Evolutionary conservation across 2,888 invertebrate genomes (phyloP), one percentile per base, ranked within the genome.

Genomic region (Tenthredo distinguenda): DNA sequence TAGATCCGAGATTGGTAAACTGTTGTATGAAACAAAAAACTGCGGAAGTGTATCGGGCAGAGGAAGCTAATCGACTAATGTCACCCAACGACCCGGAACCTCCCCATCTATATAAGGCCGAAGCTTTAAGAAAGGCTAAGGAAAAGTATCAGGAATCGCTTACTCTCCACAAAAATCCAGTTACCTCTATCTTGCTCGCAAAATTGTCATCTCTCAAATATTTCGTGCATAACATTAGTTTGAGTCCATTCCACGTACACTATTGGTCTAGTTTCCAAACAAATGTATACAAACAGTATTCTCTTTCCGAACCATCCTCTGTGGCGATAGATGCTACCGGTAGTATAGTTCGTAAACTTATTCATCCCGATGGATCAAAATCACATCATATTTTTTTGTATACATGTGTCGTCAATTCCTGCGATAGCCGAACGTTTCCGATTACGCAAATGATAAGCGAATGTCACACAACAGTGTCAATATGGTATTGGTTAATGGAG

Each of bases 251-350:
- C 68, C 85, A 62, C n/a, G 85, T 88, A 0, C 85, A 87, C 37
- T 88, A 88, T 15, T 86, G 86, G 84, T 79, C 86, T 4, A 71
- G 83, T 9, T 84, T 85, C 9, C 88, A 89, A 83, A 47, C 87
- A 2, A 84, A 88, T 43, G 84, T 87, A 5, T 87, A 86, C 26
- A 76, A 26, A 15, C 47, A 76, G 12, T 76, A 76, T 47, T 6
- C 10, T 76, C 40, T 21, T 76, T 47, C 31, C 47, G 76, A 76
- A n/a, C 43, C 26, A n/a, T 21, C 76, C 10, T 76, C 76, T 12
- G 76, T 76, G 3, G 76, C 76, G 15, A 76, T 76, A 12, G 76
- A 76, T 26, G 76, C 76, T n/a, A 47, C 76, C 1, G 76, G 76
- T 47, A 47, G 76, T 43, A 47, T 26, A n/a, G 43, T 76, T 47